Evolutionary conservation across 2,888 invertebrate genomes (phyloP).

Genomic region (Achlya flavicornis): DNA sequence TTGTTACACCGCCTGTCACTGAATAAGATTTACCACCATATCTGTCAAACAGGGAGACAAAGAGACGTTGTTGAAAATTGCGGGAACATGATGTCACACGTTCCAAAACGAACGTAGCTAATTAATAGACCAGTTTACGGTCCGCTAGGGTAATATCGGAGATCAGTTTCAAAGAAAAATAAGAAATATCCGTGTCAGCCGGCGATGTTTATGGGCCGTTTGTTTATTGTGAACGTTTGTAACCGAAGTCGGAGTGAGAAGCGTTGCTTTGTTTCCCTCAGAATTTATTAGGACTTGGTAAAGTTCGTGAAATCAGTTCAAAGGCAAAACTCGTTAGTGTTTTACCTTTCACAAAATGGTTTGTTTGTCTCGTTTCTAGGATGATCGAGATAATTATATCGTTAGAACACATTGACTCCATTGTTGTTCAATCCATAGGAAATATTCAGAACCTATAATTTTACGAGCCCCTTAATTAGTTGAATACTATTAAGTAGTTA

Average conservation of each 20-base stretch:
- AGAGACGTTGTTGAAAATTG: slow-evolving; percentile 70
- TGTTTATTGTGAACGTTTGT: slow-evolving; percentile 61
- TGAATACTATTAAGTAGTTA: neutral
- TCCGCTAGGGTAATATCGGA: slow-evolving; percentile 47
- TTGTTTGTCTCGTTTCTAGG: slow-evolving; percentile 28
- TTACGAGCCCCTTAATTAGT: neutral
- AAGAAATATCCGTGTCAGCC: slow-evolving; percentile 64
- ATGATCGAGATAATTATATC: slow-evolving; percentile 19
- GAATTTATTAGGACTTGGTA: slow-evolving; percentile 29
- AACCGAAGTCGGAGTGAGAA: slow-evolving; percentile 55
- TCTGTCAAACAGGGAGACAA: slow-evolving; percentile 73
- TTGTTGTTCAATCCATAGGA: slow-evolving; percentile 20
- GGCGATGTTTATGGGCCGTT: slow-evolving; percentile 61
- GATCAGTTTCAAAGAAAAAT: slow-evolving; percentile 69
- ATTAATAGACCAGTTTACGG: slow-evolving; percentile 73
- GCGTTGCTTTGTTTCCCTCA: slow-evolving; percentile 63
- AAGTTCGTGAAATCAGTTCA: slow-evolving; percentile 47
- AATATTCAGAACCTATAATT: neutral
- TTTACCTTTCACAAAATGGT: slow-evolving; percentile 21
- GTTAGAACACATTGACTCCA: slow-evolving; percentile 2
- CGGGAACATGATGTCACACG: slow-evolving; percentile 74
- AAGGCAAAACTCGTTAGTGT: slow-evolving; percentile 45
- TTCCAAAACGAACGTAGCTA: slow-evolving; percentile 47
- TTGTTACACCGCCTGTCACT: slow-evolving; percentile 72
- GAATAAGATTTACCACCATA: slow-evolving; percentile 73